Percentiles rank a stretch among this genome's conserved stretches.
These are phyloP conservation scores for Trichomycterus rosablanca DNA, from an alignment of 2,113 vertebrate species.

Conservation along the genomic window DNA sequence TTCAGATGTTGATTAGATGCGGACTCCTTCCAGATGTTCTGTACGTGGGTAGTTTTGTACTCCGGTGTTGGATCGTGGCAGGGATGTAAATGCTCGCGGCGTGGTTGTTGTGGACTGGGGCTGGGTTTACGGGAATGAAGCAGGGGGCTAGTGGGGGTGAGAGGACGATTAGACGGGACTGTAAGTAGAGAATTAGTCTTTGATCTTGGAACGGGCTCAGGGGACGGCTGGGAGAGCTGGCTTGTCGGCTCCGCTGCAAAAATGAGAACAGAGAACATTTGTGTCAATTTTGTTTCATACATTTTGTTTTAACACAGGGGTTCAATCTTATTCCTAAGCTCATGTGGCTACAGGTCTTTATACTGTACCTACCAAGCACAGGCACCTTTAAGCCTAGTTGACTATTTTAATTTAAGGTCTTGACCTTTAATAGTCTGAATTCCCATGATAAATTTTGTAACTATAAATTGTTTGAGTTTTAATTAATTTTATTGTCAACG, in stretches of 20 bases:
- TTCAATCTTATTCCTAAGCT: too few species aligned
- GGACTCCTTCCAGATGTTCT: conserved; percentile 80
- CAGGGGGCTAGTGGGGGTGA: conserved; percentile 38
- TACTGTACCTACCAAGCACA: too few species aligned
- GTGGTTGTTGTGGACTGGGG: conserved; percentile 39
- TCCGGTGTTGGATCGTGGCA: conserved; percentile 25
- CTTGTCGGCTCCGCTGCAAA: conserved; percentile 57
- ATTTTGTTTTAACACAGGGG: too few species aligned
- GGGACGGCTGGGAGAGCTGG: conserved; percentile 56
- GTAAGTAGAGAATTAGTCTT: conserved; percentile 43
- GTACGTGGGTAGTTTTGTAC: conserved; percentile 72
- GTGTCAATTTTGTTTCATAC: too few species aligned
- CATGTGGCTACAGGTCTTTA: too few species aligned
- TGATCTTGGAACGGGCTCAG: too few species aligned
- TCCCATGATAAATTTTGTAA: too few species aligned
- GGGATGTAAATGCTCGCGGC: conserved; percentile 46
- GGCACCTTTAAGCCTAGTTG: too few species aligned
- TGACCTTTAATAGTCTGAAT: too few species aligned
- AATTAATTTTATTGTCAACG: too few species aligned
- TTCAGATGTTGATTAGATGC: conserved; percentile 82
- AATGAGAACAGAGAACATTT: not conserved
- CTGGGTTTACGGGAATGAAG: conserved; percentile 33
- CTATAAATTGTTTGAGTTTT: too few species aligned
- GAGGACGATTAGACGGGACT: conserved; percentile 41
- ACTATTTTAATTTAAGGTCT: too few species aligned